phyloP scores from a whole-genome alignment of 2,888 invertebrate genomes.

The Polia nebulosa region DNA sequence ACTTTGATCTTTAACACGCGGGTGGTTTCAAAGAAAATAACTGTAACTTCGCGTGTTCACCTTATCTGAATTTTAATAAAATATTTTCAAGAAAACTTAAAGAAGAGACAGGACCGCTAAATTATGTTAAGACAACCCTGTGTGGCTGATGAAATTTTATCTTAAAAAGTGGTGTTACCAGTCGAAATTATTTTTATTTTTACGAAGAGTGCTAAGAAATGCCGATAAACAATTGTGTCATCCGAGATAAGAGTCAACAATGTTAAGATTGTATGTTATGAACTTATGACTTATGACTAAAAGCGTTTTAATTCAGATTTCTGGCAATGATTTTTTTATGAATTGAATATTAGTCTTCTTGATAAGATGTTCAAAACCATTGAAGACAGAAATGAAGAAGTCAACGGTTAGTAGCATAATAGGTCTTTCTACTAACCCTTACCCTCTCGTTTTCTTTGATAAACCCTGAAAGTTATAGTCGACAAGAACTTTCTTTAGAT shows the following conservation, averaged over 20 bases:
- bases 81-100: slow-evolving; percentile 17
- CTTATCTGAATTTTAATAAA: slow-evolving; percentile 24
- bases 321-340: neutral
- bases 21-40: slow-evolving; percentile 12
- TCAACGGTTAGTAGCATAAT: too few relatives aligned
- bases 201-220: slow-evolving; percentile 41
- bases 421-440: neutral
- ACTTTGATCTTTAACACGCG: slow-evolving; percentile 40
- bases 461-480: neutral
- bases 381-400: too few relatives aligned
- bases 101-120: neutral
- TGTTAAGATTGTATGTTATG: slow-evolving; percentile 41
- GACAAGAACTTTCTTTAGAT: neutral
- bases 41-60: slow-evolving; percentile 15
- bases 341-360: neutral
- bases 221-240: slow-evolving; percentile 66
- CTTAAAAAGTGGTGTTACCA: slow-evolving; percentile 67
- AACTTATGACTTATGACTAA: slow-evolving; percentile 16
- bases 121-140: slow-evolving; percentile 43
- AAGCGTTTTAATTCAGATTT: slow-evolving; percentile 4
- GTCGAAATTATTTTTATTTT: slow-evolving; percentile 62
- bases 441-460: slow-evolving; percentile 1
- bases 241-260: slow-evolving; percentile 55
- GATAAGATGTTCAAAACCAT: neutral
- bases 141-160: slow-evolving; percentile 61